Evolutionary conservation across 2,888 invertebrate genomes (phyloP).

Genomic region (Epinotia brunnichana): DNA sequence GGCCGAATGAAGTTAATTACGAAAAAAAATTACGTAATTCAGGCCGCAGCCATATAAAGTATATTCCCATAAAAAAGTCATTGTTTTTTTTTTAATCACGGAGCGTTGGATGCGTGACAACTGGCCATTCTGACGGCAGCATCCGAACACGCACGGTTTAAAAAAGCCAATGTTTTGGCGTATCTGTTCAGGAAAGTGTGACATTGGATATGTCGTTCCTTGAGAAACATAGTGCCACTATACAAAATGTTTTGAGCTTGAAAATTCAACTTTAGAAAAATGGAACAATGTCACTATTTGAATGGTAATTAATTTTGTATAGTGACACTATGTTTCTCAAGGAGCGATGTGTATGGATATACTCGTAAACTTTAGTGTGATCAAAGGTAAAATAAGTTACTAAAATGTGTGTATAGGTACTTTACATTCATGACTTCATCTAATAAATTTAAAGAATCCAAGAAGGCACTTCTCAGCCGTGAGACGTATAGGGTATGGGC

Average conservation of each 20-base stretch:
- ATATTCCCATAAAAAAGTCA: constrained; percentile 39
- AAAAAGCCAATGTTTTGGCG: constrained; percentile 30
- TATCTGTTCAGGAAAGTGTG: constrained; percentile 36
- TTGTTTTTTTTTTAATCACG: constrained; percentile 38
- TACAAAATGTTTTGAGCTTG: too few relatives aligned
- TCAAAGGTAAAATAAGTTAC: background rate
- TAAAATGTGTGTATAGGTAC: background rate
- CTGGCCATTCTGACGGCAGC: constrained; percentile 21
- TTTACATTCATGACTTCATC: too few relatives aligned
- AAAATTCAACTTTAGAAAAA: too few relatives aligned
- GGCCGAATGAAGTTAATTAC: constrained; percentile 36
- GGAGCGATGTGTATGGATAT: background rate
- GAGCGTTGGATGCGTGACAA: constrained; percentile 37
- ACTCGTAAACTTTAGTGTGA: background rate
- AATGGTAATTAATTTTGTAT: too few relatives aligned
- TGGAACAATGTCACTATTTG: too few relatives aligned
- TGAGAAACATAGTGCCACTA: too few relatives aligned
- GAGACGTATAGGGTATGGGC: too few relatives aligned
- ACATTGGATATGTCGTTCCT: constrained; percentile 13
- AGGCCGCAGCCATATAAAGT: constrained; percentile 34
- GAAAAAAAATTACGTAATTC: constrained; percentile 35
- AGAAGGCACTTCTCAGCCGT: background rate
- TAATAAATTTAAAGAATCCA: background rate
- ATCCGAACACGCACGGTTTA: constrained; percentile 27
- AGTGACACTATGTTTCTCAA: too few relatives aligned